Evolutionary conservation across 2,797 vertebrate genomes (phyloP).

Genomic region (Spinibarbus caldwelli): DNA sequence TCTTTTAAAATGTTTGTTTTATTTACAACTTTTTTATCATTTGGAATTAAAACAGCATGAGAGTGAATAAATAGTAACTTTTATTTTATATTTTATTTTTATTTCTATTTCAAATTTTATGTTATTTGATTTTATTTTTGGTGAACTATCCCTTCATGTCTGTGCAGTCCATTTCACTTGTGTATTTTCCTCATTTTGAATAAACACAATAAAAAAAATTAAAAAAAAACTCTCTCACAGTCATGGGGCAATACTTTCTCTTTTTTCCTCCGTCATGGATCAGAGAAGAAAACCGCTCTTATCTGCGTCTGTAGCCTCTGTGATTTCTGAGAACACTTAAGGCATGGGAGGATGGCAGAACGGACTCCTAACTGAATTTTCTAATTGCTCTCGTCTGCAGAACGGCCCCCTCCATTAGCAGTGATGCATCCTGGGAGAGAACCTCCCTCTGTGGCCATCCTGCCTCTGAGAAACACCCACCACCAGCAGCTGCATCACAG

Average conservation of each 20-base stretch:
- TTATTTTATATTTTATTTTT: too few relatives aligned
- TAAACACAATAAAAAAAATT: neutral
- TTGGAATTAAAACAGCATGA: neutral
- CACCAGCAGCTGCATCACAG: conserved; percentile 61
- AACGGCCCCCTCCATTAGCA: conserved; percentile 78
- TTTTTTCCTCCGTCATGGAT: neutral
- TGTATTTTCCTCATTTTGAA: neutral
- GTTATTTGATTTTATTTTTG: too few relatives aligned
- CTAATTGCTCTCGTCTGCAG: conserved; percentile 76
- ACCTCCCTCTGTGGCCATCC: conserved; percentile 69
- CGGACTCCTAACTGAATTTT: conserved; percentile 76
- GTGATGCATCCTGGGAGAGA: conserved; percentile 70
- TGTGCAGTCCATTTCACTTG: neutral
- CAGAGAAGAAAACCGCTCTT: conserved; percentile 68
- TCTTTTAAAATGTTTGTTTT: neutral
- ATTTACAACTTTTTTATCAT: neutral
- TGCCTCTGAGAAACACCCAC: conserved; percentile 77
- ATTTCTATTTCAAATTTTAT: neutral
- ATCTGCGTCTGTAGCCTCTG: conserved; percentile 63
- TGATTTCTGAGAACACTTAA: conserved; percentile 74
- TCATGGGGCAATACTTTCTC: conserved; percentile 73
- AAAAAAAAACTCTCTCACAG: conserved; percentile 57
- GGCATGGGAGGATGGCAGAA: conserved; percentile 46
- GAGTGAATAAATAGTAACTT: neutral
- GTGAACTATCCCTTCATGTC: too few relatives aligned